Evolutionary conservation across 2,888 invertebrate species (phyloP).

Genomic region (Oeneis ivallda): DNA sequence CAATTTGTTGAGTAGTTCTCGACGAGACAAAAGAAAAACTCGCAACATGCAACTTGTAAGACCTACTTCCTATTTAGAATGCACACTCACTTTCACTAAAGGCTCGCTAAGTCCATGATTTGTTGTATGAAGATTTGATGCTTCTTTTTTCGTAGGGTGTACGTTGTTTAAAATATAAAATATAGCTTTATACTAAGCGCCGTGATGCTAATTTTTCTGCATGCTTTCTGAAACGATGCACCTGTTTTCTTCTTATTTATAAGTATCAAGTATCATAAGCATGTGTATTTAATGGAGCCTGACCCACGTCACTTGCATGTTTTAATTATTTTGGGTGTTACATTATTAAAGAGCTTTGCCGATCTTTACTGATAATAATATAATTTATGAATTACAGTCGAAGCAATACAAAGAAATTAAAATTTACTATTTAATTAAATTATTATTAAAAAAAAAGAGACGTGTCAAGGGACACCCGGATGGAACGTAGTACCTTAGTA

Average conservation of each 20-base stretch:
- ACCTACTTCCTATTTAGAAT: constrained; percentile 41
- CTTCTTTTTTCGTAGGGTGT: constrained; percentile 17
- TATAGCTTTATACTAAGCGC: constrained; percentile 43
- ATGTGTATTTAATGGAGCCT: constrained; percentile 48
- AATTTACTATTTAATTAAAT: neutral
- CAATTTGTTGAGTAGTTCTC: constrained; percentile 42
- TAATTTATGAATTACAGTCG: too few relatives aligned
- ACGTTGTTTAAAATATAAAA: constrained; percentile 26
- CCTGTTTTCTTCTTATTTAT: constrained; percentile 66
- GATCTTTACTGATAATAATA: neutral
- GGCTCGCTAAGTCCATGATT: constrained; percentile 33
- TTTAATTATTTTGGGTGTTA: constrained; percentile 43
- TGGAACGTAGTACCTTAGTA: too few relatives aligned
- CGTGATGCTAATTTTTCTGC: constrained; percentile 57
- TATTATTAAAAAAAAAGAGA: neutral
- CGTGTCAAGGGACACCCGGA: too few relatives aligned
- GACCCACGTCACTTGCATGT: constrained; percentile 45
- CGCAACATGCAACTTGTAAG: constrained; percentile 41
- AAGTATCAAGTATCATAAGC: too few relatives aligned
- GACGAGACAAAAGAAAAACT: constrained; percentile 42
- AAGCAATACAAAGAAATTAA: neutral
- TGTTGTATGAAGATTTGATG: constrained; percentile 36
- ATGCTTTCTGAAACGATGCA: constrained; percentile 54
- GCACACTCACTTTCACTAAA: constrained; percentile 39
- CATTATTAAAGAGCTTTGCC: constrained; percentile 27